These are phyloP conservation scores for Daphoenositta chrysoptera DNA, from an alignment of 2,113 vertebrate species.

Conservation along the genomic window DNA sequence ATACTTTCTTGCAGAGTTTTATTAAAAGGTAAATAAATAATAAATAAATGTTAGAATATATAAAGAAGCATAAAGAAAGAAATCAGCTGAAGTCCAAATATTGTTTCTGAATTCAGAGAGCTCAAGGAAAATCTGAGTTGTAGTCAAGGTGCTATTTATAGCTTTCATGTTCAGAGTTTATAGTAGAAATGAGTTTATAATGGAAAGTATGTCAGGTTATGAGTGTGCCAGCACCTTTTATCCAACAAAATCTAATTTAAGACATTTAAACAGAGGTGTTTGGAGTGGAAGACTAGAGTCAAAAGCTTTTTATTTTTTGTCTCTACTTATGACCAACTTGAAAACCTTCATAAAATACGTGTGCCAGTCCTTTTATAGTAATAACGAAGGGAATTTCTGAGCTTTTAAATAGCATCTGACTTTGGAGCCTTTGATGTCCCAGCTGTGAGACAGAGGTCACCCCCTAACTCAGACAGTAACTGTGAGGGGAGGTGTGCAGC, in stretches of 20 bases:
- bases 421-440: not conserved
- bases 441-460: not conserved
- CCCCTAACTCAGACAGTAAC: not conserved
- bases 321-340: not conserved
- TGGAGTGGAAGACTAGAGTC: not conserved
- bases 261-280: conserved; percentile 21
- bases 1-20: not conserved
- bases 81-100: not conserved
- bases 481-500: not conserved
- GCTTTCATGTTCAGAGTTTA: not conserved
- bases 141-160: conserved; percentile 39
- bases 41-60: not conserved
- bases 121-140: not conserved
- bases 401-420: not conserved
- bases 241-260: conserved; percentile 39
- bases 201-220: conserved; percentile 28
- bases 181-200: conserved; percentile 43
- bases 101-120: not conserved
- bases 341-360: not conserved
- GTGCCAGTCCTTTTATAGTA: conserved; percentile 31
- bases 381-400: not conserved
- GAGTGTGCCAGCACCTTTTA: conserved; percentile 18
- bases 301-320: not conserved
- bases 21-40: not conserved
- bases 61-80: not conserved